Evolutionary conservation across 1,140 invertebrate species (phyloP).

Genomic region (Anoplolepis gracilipes): DNA sequence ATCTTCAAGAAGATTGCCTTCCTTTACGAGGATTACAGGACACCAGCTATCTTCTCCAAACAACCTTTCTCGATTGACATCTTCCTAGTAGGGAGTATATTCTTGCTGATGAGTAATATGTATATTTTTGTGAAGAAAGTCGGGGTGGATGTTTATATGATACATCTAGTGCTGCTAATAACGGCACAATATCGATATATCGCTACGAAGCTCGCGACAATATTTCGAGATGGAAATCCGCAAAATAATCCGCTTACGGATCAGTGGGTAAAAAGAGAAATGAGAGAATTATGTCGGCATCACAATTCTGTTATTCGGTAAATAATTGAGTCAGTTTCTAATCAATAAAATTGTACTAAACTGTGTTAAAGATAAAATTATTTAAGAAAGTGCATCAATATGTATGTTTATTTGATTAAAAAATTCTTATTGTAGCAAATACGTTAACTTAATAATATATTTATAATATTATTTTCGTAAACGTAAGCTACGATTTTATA

Average conservation of each 20-base stretch:
- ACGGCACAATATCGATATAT: conserved; percentile 35
- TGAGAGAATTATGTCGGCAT: conserved; percentile 27
- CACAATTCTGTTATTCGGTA: conserved; percentile 23
- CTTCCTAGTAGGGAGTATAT: neutral
- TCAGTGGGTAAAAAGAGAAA: neutral
- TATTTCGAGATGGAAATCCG: conserved; percentile 37
- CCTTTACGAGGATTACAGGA: neutral
- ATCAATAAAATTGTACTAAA: neutral
- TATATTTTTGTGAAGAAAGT: conserved; percentile 39
- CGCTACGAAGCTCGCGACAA: neutral
- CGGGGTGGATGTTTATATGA: conserved; percentile 20
- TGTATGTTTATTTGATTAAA: too few relatives aligned
- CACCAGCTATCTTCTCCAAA: neutral
- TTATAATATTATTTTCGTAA: too few relatives aligned
- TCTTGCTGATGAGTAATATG: neutral
- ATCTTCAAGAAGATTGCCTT: neutral
- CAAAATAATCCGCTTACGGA: neutral
- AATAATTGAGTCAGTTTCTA: neutral
- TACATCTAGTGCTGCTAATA: conserved; percentile 20
- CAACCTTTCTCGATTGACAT: conserved; percentile 17
- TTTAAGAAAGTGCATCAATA: neutral
- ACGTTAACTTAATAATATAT: too few relatives aligned
- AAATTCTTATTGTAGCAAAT: too few relatives aligned
- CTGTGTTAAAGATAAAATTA: neutral
- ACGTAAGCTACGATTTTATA: too few relatives aligned